phyloP scores from a whole-genome alignment of 1,140 invertebrate genomes.

The Caenorhabditis brenneri region DNA sequence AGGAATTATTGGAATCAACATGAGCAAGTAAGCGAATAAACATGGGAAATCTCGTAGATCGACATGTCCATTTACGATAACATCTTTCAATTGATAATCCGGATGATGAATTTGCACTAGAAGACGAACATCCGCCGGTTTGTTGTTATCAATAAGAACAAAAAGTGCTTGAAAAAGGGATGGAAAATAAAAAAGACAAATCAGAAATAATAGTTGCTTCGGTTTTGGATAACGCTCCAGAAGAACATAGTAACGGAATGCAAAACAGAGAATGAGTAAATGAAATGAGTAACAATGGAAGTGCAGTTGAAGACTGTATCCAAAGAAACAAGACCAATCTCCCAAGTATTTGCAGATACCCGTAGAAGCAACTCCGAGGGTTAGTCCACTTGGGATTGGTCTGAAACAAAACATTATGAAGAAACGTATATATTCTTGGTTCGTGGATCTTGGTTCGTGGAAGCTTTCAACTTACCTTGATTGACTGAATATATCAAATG shows the following conservation, averaged over 20 bases:
- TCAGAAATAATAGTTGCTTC: neutral
- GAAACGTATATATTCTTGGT: too few species aligned
- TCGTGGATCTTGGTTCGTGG: too few species aligned
- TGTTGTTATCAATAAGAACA: conserved; percentile 1
- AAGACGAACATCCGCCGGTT: neutral
- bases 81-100: neutral
- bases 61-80: conserved; percentile 3
- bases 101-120: neutral
- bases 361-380: neutral
- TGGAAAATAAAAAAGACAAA: neutral
- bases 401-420: too few species aligned
- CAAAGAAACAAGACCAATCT: neutral
- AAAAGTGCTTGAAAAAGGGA: neutral
- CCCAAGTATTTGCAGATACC: neutral
- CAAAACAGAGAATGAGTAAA: neutral
- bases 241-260: conserved; percentile 8
- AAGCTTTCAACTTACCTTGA: conserved; percentile 20
- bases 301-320: neutral
- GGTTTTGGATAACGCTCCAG: conserved; percentile 2
- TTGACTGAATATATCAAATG: conserved; percentile 10
- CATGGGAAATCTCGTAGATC: conserved; percentile 18
- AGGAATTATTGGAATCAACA: neutral
- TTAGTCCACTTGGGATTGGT: neutral
- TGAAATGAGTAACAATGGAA: neutral
- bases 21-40: neutral